Conservation (phyloP, 2,113 vertebrate species). For the Holacanthus passer region DNA sequence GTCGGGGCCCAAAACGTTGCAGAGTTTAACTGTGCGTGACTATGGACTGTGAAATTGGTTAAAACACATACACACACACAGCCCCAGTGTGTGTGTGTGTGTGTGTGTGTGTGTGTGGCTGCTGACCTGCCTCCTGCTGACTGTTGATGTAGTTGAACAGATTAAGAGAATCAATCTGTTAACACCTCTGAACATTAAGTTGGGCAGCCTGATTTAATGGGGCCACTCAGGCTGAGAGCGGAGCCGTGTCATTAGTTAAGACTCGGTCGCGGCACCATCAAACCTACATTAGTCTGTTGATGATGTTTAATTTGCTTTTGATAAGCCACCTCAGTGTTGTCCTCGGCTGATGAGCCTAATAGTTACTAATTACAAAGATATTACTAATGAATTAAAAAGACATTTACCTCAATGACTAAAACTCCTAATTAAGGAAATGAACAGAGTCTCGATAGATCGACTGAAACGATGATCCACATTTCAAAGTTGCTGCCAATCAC, state of each 20-base stretch:
- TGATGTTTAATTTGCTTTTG: conserved; percentile 82
- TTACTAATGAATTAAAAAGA: conserved; percentile 71
- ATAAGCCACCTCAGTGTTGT: conserved; percentile 75
- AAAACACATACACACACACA: conserved; percentile 57
- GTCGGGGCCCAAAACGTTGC: conserved; percentile 91
- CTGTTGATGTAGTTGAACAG: conserved; percentile 81
- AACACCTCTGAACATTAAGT: conserved; percentile 80
- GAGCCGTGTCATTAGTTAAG: conserved; percentile 74
- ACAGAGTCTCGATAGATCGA: background rate
- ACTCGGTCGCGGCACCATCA: conserved; percentile 72
- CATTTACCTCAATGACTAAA: conserved; percentile 53
- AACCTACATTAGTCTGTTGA: conserved; percentile 77
- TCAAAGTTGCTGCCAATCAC: background rate
- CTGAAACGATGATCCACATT: conserved; percentile 19
- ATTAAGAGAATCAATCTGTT: conserved; percentile 84
- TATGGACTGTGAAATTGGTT: conserved; percentile 72
- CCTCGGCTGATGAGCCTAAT: conserved; percentile 55
- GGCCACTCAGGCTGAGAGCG: conserved; percentile 71
- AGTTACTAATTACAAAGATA: conserved; percentile 69
- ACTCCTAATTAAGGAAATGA: conserved; percentile 50
- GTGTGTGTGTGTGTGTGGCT: no score
- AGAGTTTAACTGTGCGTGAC: conserved; percentile 97
- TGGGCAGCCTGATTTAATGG: conserved; percentile 75
- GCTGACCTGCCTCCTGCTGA: conserved; percentile 57
- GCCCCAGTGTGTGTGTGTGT: no score